Base-by-base conservation (phyloP, 2,888 invertebrate genomes). In the Ernsta delagoae region DNA sequence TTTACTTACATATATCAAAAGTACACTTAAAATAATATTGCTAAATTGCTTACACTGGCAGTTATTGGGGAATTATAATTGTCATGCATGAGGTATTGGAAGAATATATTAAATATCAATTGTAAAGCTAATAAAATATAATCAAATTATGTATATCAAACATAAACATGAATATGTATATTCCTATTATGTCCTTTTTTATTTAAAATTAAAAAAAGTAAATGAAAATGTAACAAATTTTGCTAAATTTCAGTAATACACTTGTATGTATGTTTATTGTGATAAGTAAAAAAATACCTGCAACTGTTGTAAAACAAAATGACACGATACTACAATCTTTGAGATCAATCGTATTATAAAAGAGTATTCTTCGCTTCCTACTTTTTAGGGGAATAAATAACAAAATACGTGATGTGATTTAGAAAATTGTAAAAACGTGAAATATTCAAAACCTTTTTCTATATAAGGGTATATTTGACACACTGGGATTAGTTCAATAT, bases 341-440 rank as follows among this genome's bases (percentile, higher is more conserved):
- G 66, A 66, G 66, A 66, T 66, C 66, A 60, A 54, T 43, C 7
- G n/a, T 45, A 34, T 50, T 11, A 24, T 48, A 59, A 66, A 65
- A 59, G 66, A 66, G 66, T 66, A 66, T 66, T 66, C 24, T 66
- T 56, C 34, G n/a, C 12, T 41, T 65, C 45, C 11, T 48, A 65
- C 6, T 12, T 45, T 53, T 59, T 41, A 53, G 31, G 54, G 39
- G 41, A 41, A 64, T 34, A 56, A 12, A 45, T 59, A 41, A 53
- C 41, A n/a, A 54, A 66, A 67, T 12, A 48, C 2, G 31, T 60
- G 53, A 45, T 67, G 61, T 56, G 16, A 45, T 36, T 60, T 67
- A 61, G 61, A 67, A 67, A 67, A 61, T 24, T 67, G 60, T 67
- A 67, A 56, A 67, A 67, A 67, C 67, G 67, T 67, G 59, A 59